These are phyloP conservation scores for Oligia fasciuncula DNA, from an alignment of 2,888 invertebrate species.

Conservation along the genomic window DNA sequence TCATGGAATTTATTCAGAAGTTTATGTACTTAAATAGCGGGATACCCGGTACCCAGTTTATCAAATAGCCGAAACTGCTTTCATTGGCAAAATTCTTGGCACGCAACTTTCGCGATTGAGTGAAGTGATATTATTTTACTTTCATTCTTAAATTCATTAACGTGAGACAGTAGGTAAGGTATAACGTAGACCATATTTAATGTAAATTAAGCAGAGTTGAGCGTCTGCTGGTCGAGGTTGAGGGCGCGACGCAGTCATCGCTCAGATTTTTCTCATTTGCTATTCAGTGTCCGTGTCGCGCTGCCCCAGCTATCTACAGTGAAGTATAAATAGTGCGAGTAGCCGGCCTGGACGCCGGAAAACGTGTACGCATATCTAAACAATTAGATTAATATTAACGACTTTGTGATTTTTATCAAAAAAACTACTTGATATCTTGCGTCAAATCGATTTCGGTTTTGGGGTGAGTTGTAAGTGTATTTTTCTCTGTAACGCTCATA, in stretches of 20 bases:
- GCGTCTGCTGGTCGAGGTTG: slow-evolving; percentile 60
- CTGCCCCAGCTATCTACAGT: slow-evolving; percentile 80
- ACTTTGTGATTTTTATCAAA: slow-evolving; percentile 21
- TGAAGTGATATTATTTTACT: slow-evolving; percentile 60
- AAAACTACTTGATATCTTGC: background rate
- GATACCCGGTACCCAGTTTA: slow-evolving; percentile 17
- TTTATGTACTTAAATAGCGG: slow-evolving; percentile 19
- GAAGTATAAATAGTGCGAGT: slow-evolving; percentile 80
- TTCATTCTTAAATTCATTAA: slow-evolving; percentile 66
- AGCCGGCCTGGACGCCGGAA: slow-evolving; percentile 73
- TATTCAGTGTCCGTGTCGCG: slow-evolving; percentile 80
- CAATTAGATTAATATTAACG: slow-evolving; percentile 52
- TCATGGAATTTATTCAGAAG: slow-evolving; percentile 24
- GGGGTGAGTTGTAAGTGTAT: slow-evolving; percentile 46
- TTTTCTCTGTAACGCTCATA: slow-evolving; percentile 12
- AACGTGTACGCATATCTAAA: slow-evolving; percentile 69
- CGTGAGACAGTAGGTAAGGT: slow-evolving; percentile 40
- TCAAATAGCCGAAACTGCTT: slow-evolving; percentile 47
- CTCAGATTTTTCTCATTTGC: slow-evolving; percentile 85
- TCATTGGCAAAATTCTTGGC: slow-evolving; percentile 64
- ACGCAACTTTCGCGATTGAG: slow-evolving; percentile 52
- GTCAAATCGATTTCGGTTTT: slow-evolving; percentile 6
- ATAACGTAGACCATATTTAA: slow-evolving; percentile 34
- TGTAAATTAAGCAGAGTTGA: slow-evolving; percentile 53
- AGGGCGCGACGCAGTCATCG: slow-evolving; percentile 69